Evolutionary conservation across 2,888 invertebrate species (phyloP).

Genomic region (Punctoribates punctum): DNA sequence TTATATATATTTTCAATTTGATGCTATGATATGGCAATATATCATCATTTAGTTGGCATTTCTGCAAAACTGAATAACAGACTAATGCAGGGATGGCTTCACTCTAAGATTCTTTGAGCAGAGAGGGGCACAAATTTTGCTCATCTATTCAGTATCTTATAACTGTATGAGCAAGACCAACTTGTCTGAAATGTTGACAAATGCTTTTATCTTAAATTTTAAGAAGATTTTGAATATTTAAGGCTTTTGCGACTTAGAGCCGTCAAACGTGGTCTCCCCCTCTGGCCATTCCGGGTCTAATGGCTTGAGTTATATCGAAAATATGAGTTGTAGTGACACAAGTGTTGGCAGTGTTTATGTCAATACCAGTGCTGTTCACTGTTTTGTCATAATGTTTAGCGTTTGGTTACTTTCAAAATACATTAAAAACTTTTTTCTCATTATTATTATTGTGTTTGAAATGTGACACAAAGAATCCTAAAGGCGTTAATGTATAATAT

Average conservation of each 20-base stretch:
- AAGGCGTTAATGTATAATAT: slow-evolving; percentile 16
- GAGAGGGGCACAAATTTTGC: too few relatives aligned
- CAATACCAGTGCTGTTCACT: slow-evolving; percentile 18
- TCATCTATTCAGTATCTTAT: too few relatives aligned
- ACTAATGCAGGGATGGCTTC: too few relatives aligned
- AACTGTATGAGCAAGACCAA: too few relatives aligned
- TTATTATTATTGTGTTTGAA: slow-evolving; percentile 5
- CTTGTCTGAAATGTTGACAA: neutral
- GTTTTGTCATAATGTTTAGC: slow-evolving; percentile 6
- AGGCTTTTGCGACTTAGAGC: too few relatives aligned
- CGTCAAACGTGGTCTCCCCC: too few relatives aligned
- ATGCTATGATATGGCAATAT: neutral
- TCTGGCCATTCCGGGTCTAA: too few relatives aligned
- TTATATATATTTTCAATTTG: neutral
- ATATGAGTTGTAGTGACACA: neutral
- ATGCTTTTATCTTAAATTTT: neutral
- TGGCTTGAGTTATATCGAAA: too few relatives aligned
- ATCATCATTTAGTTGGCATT: slow-evolving; percentile 7
- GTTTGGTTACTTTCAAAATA: slow-evolving; percentile 5
- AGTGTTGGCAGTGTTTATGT: slow-evolving; percentile 1
- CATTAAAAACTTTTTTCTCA: slow-evolving; percentile 15
- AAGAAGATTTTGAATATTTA: too few relatives aligned
- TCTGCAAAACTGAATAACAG: neutral
- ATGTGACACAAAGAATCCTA: slow-evolving; percentile 22
- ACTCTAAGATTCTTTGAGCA: too few relatives aligned